phyloP scores from a whole-genome alignment of 2,797 vertebrate genomes.

The Columba guinea region DNA sequence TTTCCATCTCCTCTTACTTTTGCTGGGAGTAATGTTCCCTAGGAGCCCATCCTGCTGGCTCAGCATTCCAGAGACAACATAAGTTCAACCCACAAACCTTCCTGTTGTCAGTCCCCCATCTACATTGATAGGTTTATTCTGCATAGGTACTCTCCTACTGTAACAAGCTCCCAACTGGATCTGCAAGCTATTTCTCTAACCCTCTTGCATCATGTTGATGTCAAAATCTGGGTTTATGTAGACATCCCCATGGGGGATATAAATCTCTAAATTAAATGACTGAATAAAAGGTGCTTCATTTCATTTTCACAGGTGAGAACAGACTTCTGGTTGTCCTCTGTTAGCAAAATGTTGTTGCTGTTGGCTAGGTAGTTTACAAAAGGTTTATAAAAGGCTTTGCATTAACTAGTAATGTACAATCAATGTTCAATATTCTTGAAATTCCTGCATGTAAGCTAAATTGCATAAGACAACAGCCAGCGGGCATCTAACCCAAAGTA shows the following conservation, averaged over 20 bases:
- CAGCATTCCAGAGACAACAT: background rate
- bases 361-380: background rate
- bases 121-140: background rate
- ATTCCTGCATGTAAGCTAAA: background rate
- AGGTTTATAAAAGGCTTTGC: background rate
- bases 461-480: background rate
- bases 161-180: background rate
- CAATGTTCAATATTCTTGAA: background rate
- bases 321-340: background rate
- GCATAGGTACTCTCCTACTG: background rate
- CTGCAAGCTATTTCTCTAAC: background rate
- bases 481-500: background rate
- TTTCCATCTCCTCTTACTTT: background rate
- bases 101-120: rapidly evolving
- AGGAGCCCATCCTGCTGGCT: background rate
- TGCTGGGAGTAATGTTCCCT: background rate
- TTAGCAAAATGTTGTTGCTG: background rate
- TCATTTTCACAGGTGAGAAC: background rate
- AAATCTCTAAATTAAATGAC: background rate
- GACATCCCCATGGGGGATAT: background rate
- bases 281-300: background rate
- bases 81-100: background rate
- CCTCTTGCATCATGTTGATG: background rate
- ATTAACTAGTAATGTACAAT: background rate
- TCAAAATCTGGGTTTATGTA: background rate